Conservation (phyloP, 2,888 invertebrate species). For the Camptogramma bilineatum region DNA sequence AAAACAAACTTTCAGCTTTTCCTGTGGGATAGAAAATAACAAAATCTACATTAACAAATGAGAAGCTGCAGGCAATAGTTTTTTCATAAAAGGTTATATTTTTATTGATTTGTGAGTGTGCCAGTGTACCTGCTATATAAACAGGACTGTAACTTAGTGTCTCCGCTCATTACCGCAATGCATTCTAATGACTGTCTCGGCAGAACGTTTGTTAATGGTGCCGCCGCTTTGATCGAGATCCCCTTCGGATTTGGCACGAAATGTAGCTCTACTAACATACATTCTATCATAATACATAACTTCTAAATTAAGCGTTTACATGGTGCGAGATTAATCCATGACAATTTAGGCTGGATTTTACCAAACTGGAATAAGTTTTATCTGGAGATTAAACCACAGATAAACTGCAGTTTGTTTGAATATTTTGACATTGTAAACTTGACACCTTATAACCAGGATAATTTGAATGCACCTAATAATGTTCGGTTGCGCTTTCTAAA, state of each 20-base stretch:
- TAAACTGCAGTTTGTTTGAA: no score
- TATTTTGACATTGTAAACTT: no score
- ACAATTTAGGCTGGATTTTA: no score
- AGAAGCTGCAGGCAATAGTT: no score
- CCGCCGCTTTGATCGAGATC: conserved; percentile 17
- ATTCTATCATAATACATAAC: not conserved
- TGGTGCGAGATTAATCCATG: not conserved
- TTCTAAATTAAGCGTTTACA: not conserved
- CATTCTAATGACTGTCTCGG: conserved; percentile 23
- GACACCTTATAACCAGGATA: no score
- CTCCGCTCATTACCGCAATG: conserved; percentile 30
- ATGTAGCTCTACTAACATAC: conserved; percentile 10
- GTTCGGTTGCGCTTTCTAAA: no score
- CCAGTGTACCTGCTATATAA: not conserved
- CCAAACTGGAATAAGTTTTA: no score
- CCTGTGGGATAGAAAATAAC: no score
- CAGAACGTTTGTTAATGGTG: conserved; percentile 10
- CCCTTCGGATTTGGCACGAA: conserved; percentile 5
- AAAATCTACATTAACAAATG: no score
- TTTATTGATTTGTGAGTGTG: not conserved
- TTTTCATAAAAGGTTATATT: not conserved
- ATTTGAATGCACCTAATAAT: no score
- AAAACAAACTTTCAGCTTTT: no score
- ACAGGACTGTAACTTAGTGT: conserved; percentile 4
- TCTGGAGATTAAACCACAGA: no score